Percentiles rank a stretch among this genome's conserved stretches.
Evolutionary conservation across 2,797 vertebrate genomes (phyloP).

Genomic region (Prunella strophiata): DNA sequence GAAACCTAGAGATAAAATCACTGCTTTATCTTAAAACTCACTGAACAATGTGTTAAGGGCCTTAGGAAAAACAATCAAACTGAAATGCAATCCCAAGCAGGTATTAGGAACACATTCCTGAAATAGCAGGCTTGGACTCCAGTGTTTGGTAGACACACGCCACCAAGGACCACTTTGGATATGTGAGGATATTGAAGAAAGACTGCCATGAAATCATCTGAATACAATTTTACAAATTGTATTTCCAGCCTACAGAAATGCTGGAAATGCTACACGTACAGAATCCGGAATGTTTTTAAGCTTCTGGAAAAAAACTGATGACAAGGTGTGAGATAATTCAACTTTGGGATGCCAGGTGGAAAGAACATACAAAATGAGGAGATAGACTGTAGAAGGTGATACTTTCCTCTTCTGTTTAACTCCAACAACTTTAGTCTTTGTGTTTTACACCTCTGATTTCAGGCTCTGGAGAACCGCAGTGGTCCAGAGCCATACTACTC

Average conservation of each 20-base stretch:
- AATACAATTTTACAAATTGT: background rate
- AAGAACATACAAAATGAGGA: background rate
- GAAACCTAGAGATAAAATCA: background rate
- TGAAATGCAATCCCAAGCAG: background rate
- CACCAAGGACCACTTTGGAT: background rate
- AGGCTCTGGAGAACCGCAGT: background rate
- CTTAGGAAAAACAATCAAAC: background rate
- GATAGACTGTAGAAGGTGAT: background rate
- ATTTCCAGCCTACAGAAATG: background rate
- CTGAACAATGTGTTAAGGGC: background rate
- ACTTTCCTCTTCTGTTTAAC: background rate
- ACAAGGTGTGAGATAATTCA: background rate
- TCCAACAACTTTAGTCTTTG: background rate
- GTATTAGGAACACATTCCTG: background rate
- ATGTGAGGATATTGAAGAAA: background rate
- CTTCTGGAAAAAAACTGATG: background rate
- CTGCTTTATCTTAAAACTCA: background rate
- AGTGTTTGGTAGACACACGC: background rate
- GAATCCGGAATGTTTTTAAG: background rate
- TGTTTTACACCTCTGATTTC: background rate
- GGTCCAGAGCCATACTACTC: background rate
- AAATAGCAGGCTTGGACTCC: background rate
- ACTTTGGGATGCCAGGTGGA: background rate
- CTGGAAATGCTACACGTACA: background rate
- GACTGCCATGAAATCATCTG: background rate